A percentile compares a stretch with the other conserved stretches of the same genome.
Evolutionary conservation across 1,140 invertebrate species (phyloP).

Genomic region (Trachymyrmex cornetzi): DNA sequence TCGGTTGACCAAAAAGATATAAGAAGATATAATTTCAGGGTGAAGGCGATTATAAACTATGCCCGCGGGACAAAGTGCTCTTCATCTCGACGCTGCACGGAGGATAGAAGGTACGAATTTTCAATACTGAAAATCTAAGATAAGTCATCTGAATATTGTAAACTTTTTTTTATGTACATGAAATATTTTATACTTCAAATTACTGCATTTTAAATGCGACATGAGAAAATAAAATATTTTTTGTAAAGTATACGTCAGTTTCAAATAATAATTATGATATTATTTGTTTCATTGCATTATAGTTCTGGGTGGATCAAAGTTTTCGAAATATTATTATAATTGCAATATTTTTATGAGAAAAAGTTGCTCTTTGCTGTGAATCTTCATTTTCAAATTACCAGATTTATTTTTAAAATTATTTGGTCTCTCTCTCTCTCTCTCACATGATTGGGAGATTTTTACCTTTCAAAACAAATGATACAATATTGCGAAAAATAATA

Average conservation of each 20-base stretch:
- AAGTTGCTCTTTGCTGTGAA: neutral
- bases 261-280: slow-evolving; percentile 81
- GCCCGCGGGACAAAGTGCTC: slow-evolving; percentile 88
- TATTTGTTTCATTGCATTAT: slow-evolving; percentile 8
- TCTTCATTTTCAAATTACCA: neutral
- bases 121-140: slow-evolving; percentile 6
- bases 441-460: neutral
- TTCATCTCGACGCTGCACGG: slow-evolving; percentile 93
- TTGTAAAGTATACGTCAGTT: slow-evolving; percentile 77
- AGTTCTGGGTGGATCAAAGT: neutral
- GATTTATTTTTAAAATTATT: neutral
- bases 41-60: slow-evolving; percentile 88
- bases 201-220: neutral
- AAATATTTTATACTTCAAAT: slow-evolving; percentile 24
- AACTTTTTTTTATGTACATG: slow-evolving; percentile 13
- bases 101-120: slow-evolving; percentile 84
- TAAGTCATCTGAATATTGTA: neutral
- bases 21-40: slow-evolving; percentile 84
- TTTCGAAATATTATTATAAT: neutral
- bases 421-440: no score
- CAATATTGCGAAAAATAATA: neutral
- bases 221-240: slow-evolving; percentile 76
- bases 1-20: slow-evolving; percentile 28
- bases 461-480: neutral
- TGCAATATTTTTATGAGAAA: neutral